Evolutionary conservation across 2,113 vertebrate genomes (phyloP).

Genomic region (Illadopsis cleaveri): DNA sequence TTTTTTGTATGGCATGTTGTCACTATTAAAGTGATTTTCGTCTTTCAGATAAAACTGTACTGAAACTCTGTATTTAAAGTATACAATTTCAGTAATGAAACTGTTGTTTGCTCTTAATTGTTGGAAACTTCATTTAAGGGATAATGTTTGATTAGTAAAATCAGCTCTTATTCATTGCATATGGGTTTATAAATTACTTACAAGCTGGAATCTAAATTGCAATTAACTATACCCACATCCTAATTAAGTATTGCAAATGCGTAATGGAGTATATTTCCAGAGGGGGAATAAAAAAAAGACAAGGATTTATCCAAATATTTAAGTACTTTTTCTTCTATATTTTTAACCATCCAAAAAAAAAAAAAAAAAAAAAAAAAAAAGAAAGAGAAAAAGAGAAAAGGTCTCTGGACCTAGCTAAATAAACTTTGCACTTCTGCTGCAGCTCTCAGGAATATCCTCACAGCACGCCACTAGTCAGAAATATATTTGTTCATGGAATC

Average conservation of each 20-base stretch:
- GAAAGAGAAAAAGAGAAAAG: neutral
- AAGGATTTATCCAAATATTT: neutral
- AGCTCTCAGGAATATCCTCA: neutral
- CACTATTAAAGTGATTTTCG: neutral
- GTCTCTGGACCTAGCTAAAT: neutral
- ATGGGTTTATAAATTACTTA: neutral
- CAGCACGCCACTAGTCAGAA: neutral
- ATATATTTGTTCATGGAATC: neutral
- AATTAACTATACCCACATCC: neutral
- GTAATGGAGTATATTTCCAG: neutral
- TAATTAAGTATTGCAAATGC: neutral
- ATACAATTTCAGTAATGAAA: neutral
- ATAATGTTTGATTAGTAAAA: neutral
- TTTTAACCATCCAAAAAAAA: neutral
- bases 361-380: too few relatives aligned
- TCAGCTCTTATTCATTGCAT: neutral
- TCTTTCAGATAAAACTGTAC: neutral
- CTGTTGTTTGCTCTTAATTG: neutral
- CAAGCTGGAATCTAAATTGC: neutral
- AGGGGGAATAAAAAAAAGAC: neutral
- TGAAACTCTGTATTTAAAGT: neutral
- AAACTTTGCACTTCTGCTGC: neutral
- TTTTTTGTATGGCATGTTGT: neutral
- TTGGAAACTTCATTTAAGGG: neutral
- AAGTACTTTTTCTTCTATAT: fast-evolving